These are phyloP conservation scores for Sycophaga agraensis DNA, from an alignment of 1,140 invertebrate genomes.

Conservation along the genomic window DNA sequence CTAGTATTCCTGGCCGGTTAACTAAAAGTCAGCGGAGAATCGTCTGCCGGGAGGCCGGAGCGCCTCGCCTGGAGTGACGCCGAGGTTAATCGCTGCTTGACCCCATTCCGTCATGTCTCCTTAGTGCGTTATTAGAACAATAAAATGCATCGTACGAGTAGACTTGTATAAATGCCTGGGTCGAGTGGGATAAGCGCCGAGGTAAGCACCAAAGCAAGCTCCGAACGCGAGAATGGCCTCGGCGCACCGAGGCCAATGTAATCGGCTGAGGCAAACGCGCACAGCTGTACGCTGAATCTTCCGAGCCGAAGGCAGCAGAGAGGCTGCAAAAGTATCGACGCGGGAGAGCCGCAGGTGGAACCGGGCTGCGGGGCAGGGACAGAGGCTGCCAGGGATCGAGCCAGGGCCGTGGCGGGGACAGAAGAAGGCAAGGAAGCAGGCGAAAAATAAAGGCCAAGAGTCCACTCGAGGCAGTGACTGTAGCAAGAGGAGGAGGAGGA, in stretches of 20 bases:
- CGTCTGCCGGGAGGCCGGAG: no score
- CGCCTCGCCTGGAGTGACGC: conserved; percentile 14
- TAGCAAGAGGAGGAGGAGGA: conserved; percentile 10
- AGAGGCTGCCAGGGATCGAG: neutral
- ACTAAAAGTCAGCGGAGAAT: neutral
- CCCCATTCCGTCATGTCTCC: conserved; percentile 40
- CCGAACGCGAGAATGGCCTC: no score
- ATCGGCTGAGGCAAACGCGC: no score
- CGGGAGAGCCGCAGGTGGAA: no score
- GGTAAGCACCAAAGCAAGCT: no score
- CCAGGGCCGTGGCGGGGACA: neutral
- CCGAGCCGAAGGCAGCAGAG: no score
- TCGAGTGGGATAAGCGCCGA: no score
- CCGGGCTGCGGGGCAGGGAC: conserved; percentile 28
- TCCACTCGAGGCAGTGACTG: conserved; percentile 35
- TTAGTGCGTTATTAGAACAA: neutral
- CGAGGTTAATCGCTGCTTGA: conserved; percentile 50
- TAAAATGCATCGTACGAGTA: no score
- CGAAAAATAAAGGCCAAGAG: conserved; percentile 36
- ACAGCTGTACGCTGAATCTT: conserved; percentile 32
- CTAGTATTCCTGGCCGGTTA: neutral
- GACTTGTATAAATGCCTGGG: no score
- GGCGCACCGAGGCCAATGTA: no score
- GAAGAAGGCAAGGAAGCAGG: conserved; percentile 19
- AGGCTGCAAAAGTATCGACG: no score